Conservation (phyloP, 2,113 vertebrate species). For the Atlantisia rogersi region DNA sequence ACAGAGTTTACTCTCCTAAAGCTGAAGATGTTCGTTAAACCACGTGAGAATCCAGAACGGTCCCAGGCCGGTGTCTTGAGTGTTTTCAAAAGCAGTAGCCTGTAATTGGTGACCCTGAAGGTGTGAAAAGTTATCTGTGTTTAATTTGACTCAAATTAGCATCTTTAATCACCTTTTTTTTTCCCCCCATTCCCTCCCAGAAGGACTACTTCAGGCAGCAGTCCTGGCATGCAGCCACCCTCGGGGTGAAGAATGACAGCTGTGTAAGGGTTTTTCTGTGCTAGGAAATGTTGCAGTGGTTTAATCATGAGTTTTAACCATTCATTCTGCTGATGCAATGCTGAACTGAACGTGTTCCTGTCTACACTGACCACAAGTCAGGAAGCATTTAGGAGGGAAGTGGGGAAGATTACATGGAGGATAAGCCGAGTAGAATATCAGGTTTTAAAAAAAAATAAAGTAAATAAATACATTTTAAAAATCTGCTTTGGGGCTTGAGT, state of each 20-base stretch:
- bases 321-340: constrained; percentile 22
- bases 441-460: neutral
- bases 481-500: neutral
- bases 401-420: neutral
- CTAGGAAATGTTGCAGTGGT: neutral
- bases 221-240: neutral
- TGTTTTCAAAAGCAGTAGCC: neutral
- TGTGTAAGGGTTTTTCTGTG: neutral
- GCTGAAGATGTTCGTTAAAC: neutral
- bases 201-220: neutral
- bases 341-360: neutral
- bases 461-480: neutral
- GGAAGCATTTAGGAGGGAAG: constrained; percentile 45
- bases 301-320: neutral
- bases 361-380: constrained; percentile 35
- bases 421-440: neutral
- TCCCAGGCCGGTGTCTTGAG: neutral
- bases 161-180: neutral
- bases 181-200: neutral
- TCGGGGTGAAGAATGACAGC: neutral
- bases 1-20: neutral
- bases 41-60: neutral
- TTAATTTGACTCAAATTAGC: neutral
- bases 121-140: neutral
- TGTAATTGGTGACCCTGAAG: neutral